These are phyloP conservation scores for Altica lythri DNA, from an alignment of 2,888 invertebrate genomes.

Conservation along the genomic window DNA sequence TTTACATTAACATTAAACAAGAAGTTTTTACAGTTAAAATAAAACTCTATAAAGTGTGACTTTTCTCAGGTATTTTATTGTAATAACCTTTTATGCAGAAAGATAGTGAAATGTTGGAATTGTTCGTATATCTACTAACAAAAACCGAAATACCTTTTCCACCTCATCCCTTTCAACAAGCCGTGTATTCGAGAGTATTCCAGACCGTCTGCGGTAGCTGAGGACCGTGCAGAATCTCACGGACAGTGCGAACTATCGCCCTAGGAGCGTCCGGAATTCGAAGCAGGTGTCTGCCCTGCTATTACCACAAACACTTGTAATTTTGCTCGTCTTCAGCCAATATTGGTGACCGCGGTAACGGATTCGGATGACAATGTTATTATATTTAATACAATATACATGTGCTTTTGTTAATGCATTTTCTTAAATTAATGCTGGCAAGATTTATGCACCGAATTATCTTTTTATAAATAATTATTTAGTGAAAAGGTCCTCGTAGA, in stretches of 20 bases:
- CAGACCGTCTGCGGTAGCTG: conserved; percentile 21
- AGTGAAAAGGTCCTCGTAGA: too few species aligned
- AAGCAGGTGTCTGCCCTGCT: conserved; percentile 30
- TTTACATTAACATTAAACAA: too few species aligned
- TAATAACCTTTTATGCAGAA: too few species aligned
- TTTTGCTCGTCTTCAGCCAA: conserved; percentile 15
- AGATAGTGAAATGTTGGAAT: too few species aligned
- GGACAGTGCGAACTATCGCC: conserved; percentile 35
- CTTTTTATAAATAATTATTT: too few species aligned
- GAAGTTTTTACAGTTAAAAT: too few species aligned
- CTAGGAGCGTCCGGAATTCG: conserved; percentile 33
- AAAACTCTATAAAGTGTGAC: too few species aligned
- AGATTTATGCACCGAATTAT: too few species aligned
- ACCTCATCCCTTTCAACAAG: conserved; percentile 2
- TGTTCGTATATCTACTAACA: too few species aligned
- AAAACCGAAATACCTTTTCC: conserved; percentile 14
- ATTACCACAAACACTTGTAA: conserved; percentile 33
- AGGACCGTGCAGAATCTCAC: conserved; percentile 28
- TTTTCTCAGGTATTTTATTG: too few species aligned
- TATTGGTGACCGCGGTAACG: conserved; percentile 6
- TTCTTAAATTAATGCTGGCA: too few species aligned
- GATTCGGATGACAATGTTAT: not conserved
- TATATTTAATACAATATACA: conserved; percentile 14
- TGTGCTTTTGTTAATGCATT: too few species aligned
- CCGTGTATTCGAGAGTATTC: conserved; percentile 9